These are phyloP conservation scores for Cyaniris semiargus DNA, from an alignment of 2,888 invertebrate genomes.

Conservation along the genomic window DNA sequence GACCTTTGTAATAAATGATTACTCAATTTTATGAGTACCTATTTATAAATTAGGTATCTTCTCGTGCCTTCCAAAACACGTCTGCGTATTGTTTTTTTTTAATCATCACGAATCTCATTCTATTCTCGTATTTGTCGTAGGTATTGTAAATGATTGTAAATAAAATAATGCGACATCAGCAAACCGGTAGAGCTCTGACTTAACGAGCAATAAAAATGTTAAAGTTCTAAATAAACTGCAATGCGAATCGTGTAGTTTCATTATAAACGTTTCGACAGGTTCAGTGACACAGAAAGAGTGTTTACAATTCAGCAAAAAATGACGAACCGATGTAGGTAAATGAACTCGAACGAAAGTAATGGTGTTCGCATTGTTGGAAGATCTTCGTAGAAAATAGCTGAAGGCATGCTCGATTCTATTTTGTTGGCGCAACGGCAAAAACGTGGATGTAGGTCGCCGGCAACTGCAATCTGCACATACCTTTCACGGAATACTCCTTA, in stretches of 20 bases:
- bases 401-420: slow-evolving; percentile 55
- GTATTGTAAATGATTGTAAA: neutral
- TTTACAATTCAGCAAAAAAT: slow-evolving; percentile 17
- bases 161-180: slow-evolving; percentile 3
- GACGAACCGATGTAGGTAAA: neutral
- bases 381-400: slow-evolving; percentile 71
- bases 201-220: neutral
- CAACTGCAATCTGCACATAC: slow-evolving; percentile 62
- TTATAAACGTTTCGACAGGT: slow-evolving; percentile 8
- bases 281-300: slow-evolving; percentile 12
- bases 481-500: slow-evolving; percentile 33
- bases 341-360: slow-evolving; percentile 66
- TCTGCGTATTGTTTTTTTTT: neutral
- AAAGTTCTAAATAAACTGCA: neutral
- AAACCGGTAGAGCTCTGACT: slow-evolving; percentile 5
- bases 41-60: neutral
- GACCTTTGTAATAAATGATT: neutral
- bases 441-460: slow-evolving; percentile 73
- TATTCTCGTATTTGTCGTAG: neutral
- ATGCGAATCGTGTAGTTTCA: neutral
- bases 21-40: slow-evolving; percentile 7
- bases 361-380: slow-evolving; percentile 69
- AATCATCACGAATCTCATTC: neutral
- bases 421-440: slow-evolving; percentile 62
- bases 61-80: neutral